Evolutionary conservation across 1,140 invertebrate genomes (phyloP).

Genomic region (Zaprionus gabonicus): DNA sequence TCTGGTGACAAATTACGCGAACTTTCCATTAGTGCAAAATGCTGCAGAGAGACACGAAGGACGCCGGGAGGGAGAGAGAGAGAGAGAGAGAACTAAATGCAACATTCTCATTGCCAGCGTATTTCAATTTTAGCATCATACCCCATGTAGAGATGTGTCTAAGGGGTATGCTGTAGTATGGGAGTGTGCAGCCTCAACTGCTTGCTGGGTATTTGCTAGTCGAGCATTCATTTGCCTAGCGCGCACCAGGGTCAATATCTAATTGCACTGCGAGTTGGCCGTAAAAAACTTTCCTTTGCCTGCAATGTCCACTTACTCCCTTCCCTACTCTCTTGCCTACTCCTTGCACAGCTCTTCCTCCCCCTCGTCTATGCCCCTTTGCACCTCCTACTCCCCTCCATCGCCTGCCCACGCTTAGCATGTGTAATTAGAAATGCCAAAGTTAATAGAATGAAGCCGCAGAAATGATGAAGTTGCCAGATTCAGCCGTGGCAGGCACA

Average conservation of each 20-base stretch:
- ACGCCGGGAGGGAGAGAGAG: conserved; percentile 10
- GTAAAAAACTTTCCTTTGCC: conserved; percentile 5
- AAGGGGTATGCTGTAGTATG: neutral
- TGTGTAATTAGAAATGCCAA: conserved; percentile 39
- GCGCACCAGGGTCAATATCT: conserved; percentile 34
- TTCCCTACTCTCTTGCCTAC: neutral
- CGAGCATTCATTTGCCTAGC: neutral
- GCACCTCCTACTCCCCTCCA: neutral
- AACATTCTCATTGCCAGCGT: conserved; percentile 33
- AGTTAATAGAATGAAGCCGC: conserved; percentile 43
- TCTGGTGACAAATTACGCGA: conserved; percentile 78
- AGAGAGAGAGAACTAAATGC: neutral
- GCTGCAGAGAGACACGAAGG: neutral
- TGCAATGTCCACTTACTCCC: neutral
- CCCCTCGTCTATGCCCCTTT: neutral
- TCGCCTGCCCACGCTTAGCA: neutral
- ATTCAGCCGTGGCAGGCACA: conserved; percentile 25
- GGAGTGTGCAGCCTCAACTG: too few species aligned
- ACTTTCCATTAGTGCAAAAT: conserved; percentile 70
- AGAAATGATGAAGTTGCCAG: conserved; percentile 42
- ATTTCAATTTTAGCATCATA: conserved; percentile 20
- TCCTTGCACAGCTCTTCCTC: neutral
- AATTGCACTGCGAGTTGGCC: conserved; percentile 23
- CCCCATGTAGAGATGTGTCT: neutral
- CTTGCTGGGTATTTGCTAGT: neutral